Evolutionary conservation across 2,797 vertebrate genomes (phyloP).

Genomic region (Euphonia xanthogaster): DNA sequence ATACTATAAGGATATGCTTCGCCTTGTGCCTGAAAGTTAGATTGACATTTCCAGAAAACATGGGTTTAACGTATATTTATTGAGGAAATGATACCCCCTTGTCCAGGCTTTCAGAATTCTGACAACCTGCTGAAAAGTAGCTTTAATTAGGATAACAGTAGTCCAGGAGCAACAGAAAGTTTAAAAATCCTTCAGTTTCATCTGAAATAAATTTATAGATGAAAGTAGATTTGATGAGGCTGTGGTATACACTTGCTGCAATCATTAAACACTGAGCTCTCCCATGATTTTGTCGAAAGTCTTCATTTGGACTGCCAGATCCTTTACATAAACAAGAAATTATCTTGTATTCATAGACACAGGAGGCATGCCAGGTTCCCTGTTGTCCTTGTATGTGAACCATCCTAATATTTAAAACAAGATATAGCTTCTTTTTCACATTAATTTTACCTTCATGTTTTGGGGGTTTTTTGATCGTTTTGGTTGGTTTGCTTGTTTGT

Average conservation of each 20-base stretch:
- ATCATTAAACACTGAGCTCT: not conserved
- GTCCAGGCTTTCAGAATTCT: not conserved
- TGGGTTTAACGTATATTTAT: not conserved
- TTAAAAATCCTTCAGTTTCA: not conserved
- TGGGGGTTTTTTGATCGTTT: accelerated
- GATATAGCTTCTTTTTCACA: not conserved
- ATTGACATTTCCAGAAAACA: not conserved
- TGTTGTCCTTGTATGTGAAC: not conserved
- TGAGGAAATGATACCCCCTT: not conserved
- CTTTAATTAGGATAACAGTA: not conserved
- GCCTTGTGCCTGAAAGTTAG: not conserved
- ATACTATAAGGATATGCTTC: not conserved
- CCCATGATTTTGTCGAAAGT: not conserved
- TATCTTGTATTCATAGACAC: not conserved
- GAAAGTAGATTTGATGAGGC: not conserved
- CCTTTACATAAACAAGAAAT: not conserved
- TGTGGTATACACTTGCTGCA: not conserved
- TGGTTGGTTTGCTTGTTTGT: not conserved
- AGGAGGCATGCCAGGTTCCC: not conserved
- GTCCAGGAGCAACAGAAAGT: not conserved
- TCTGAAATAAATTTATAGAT: not conserved
- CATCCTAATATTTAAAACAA: not conserved
- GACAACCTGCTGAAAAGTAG: not conserved
- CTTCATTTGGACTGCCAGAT: not conserved
- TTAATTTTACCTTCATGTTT: not conserved